Evolutionary conservation across 1,140 invertebrate species (phyloP).

Genomic region (Oppia nitens): DNA sequence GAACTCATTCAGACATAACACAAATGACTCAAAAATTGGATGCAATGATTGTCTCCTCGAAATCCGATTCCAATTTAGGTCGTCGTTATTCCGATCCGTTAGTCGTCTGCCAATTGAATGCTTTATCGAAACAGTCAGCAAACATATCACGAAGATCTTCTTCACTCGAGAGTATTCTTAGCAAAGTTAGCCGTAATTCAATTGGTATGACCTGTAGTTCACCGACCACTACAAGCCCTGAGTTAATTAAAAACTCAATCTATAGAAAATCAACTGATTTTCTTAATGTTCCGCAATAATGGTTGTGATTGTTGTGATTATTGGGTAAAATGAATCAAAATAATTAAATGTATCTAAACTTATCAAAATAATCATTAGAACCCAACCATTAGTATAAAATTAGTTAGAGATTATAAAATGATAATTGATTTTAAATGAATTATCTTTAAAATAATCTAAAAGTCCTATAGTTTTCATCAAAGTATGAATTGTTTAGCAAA

Average conservation of each 20-base stretch:
- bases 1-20: slow-evolving; percentile 17
- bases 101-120: background rate
- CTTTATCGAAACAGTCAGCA: no score
- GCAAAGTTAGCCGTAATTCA: slow-evolving; percentile 8
- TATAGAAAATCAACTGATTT: background rate
- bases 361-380: no score
- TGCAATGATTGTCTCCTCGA: background rate
- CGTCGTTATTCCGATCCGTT: background rate
- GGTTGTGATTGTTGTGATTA: background rate
- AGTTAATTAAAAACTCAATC: background rate
- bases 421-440: no score
- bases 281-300: background rate
- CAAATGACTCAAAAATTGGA: background rate
- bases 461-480: no score
- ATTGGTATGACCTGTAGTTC: slow-evolving; percentile 4
- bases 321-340: no score
- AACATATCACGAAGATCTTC: slow-evolving; percentile 8
- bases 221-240: slow-evolving; percentile 5
- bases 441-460: no score
- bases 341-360: no score
- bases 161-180: slow-evolving; percentile 15
- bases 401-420: no score
- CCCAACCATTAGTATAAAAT: no score
- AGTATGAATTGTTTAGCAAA: no score
- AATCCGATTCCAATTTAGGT: slow-evolving; percentile 4